Conservation (phyloP, 1,140 invertebrate species). For the Dinoponera quadriceps region DNA sequence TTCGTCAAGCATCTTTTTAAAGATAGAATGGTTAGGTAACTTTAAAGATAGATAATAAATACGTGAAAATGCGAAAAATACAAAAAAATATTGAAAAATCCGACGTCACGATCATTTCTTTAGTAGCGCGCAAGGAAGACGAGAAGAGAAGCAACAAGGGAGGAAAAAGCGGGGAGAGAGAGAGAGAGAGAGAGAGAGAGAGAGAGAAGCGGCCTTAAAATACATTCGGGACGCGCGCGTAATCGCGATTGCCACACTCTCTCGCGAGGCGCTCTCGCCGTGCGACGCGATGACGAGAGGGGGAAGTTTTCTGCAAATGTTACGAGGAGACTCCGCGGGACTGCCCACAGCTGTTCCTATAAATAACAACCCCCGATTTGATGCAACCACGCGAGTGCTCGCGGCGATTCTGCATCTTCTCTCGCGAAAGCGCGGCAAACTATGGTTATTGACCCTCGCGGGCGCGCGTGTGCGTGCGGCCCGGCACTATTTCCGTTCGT, state of each 20-base stretch:
- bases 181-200: no score
- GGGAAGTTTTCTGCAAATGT: constrained; percentile 77
- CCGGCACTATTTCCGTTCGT: constrained; percentile 70
- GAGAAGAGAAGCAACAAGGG: no score
- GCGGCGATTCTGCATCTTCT: constrained; percentile 78
- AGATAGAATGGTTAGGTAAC: no score
- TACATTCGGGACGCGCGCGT: constrained; percentile 64
- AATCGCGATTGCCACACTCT: constrained; percentile 71
- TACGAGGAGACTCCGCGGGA: constrained; percentile 70
- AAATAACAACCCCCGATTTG: constrained; percentile 82
- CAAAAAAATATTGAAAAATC: no score
- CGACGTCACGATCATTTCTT: no score
- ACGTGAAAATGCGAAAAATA: no score
- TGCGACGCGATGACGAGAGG: constrained; percentile 69
- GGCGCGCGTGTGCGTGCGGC: constrained; percentile 64
- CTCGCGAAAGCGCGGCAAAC: constrained; percentile 75
- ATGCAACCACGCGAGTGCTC: constrained; percentile 78
- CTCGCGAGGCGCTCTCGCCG: constrained; percentile 53
- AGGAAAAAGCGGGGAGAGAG: not conserved
- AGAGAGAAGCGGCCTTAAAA: constrained; percentile 31
- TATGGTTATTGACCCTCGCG: constrained; percentile 84
- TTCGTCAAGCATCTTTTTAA: no score
- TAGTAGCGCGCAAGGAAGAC: no score
- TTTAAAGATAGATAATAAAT: no score
- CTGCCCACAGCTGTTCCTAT: constrained; percentile 82